These are phyloP conservation scores for Magallana nippona DNA, from an alignment of 2,888 invertebrate genomes.

Conservation along the genomic window DNA sequence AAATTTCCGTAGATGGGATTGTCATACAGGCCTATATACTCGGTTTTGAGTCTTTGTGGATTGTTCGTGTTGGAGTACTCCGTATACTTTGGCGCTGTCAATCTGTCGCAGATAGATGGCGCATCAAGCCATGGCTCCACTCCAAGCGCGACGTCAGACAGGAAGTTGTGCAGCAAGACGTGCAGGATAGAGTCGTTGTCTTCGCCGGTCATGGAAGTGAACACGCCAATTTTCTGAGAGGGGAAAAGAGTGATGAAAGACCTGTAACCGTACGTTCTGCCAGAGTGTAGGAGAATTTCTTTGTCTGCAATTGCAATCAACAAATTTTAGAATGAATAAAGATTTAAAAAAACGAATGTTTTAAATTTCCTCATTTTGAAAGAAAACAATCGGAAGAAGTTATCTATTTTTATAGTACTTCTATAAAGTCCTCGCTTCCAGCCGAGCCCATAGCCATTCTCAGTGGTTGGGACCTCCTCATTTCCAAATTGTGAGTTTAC, in stretches of 20 bases:
- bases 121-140: constrained; percentile 15
- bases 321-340: background rate
- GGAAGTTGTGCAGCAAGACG: constrained; percentile 27
- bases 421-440: constrained; percentile 75
- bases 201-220: constrained; percentile 30
- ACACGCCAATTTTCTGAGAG: constrained; percentile 16
- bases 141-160: constrained; percentile 34
- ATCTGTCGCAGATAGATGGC: background rate
- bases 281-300: constrained; percentile 19
- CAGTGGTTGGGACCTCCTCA: constrained; percentile 67
- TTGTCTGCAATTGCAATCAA: constrained; percentile 14
- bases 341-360: background rate
- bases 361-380: no score
- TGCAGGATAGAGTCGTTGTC: constrained; percentile 27
- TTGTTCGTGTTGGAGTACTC: constrained; percentile 12
- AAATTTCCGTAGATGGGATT: constrained; percentile 35
- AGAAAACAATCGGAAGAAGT: no score
- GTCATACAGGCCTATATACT: constrained; percentile 16
- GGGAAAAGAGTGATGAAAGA: constrained; percentile 35
- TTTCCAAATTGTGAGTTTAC: constrained; percentile 58
- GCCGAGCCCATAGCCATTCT: constrained; percentile 71
- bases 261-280: constrained; percentile 33
- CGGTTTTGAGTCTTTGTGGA: background rate
- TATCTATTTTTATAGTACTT: constrained; percentile 58
- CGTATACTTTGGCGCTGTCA: constrained; percentile 13